Conservation (phyloP, 2,113 vertebrate genomes). For the Pelmatolapia mariae region DNA sequence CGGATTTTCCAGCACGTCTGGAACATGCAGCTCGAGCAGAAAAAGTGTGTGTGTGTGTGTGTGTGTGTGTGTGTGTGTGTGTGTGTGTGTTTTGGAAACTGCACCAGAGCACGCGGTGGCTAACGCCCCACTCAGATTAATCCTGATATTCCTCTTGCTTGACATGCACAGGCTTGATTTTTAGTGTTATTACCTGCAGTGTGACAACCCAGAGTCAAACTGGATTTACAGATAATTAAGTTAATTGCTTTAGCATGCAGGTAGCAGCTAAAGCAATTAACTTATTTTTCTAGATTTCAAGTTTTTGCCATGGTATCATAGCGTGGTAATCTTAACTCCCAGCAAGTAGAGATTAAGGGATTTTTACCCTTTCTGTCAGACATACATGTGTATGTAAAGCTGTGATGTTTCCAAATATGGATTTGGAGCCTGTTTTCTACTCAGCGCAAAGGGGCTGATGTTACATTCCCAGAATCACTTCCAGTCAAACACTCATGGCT, state of each 20-base stretch:
- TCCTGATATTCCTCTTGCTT: slow-evolving; percentile 10
- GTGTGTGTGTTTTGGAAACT: neutral
- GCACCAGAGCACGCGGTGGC: neutral
- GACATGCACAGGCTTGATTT: neutral
- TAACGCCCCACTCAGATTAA: neutral
- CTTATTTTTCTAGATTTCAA: neutral
- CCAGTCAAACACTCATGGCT: slow-evolving; percentile 4
- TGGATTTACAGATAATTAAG: neutral
- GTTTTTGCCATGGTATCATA: neutral
- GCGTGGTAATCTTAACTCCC: neutral
- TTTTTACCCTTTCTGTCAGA: neutral
- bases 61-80: neutral
- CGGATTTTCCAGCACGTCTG: neutral
- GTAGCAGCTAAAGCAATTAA: neutral
- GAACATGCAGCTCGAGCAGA: neutral
- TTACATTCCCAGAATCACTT: neutral
- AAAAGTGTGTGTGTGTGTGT: neutral
- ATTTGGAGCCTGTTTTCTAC: neutral
- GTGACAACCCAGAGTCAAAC: neutral
- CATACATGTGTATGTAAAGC: neutral
- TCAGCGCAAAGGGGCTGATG: neutral
- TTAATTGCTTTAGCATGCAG: neutral
- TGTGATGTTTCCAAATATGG: neutral
- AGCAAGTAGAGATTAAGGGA: neutral
- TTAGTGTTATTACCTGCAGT: neutral